Evolutionary conservation across 2,888 invertebrate genomes (phyloP).

Genomic region (Acronicta aceris): DNA sequence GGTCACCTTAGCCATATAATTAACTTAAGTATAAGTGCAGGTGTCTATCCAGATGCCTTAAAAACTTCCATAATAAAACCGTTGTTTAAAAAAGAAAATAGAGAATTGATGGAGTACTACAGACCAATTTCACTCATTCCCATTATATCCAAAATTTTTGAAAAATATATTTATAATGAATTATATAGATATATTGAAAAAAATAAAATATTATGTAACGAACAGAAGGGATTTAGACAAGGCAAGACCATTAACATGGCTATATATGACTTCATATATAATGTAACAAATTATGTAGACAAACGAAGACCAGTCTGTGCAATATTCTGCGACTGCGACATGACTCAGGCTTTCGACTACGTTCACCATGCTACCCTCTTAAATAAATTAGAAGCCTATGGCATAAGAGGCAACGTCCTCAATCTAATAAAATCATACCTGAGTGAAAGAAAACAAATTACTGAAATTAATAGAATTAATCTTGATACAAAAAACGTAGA

Average conservation of each 20-base stretch:
- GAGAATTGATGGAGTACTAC: too few species aligned
- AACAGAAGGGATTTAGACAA: too few species aligned
- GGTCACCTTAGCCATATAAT: neutral
- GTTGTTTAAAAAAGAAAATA: too few species aligned
- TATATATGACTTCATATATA: neutral
- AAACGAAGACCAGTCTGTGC: neutral
- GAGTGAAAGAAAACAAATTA: too few species aligned
- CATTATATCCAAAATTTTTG: too few species aligned
- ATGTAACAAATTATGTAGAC: neutral
- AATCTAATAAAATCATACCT: neutral
- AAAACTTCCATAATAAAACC: too few species aligned
- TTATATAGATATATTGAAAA: too few species aligned
- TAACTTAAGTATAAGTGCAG: too few species aligned
- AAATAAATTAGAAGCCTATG: neutral
- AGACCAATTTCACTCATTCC: too few species aligned
- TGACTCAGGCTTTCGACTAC: constrained; percentile 2
- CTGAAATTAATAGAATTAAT: constrained; percentile 1
- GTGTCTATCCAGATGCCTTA: too few species aligned
- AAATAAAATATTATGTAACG: too few species aligned
- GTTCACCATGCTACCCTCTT: neutral
- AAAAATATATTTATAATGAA: too few species aligned
- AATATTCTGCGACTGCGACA: constrained; percentile 3
- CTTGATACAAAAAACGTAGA: neutral
- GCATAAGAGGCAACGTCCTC: neutral
- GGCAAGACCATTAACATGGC: neutral